phyloP scores from a whole-genome alignment of 2,797 vertebrate species.

The Arrhamphus sclerolepis region DNA sequence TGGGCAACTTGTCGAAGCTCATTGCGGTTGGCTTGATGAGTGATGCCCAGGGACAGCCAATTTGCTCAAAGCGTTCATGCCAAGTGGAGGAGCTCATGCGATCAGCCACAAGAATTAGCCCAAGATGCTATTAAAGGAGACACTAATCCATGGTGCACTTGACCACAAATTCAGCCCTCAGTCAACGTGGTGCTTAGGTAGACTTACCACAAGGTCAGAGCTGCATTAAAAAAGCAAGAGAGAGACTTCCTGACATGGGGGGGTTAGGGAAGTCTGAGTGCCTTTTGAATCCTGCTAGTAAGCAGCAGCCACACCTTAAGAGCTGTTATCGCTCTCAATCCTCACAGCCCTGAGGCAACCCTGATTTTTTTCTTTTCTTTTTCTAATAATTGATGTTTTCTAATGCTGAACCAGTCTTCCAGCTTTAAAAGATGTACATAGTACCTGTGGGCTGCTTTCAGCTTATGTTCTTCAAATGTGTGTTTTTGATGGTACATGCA shows the following conservation, averaged over 20 bases:
- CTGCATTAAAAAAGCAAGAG: constrained; percentile 36
- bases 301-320: constrained; percentile 28
- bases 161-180: constrained; percentile 66
- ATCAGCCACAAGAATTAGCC: constrained; percentile 70
- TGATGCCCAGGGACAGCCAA: constrained; percentile 53
- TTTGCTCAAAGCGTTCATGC: constrained; percentile 58
- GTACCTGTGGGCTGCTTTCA: constrained; percentile 17
- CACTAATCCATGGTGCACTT: constrained; percentile 73
- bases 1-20: constrained; percentile 32
- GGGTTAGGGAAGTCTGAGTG: constrained; percentile 20
- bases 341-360: constrained; percentile 36
- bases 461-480: constrained; percentile 36
- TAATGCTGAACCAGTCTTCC: constrained; percentile 16
- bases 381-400: constrained; percentile 36
- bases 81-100: constrained; percentile 55
- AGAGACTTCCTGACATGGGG: constrained; percentile 35
- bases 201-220: constrained; percentile 66
- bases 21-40: constrained; percentile 43
- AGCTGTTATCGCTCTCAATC: constrained; percentile 26
- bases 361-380: background rate
- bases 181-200: constrained; percentile 53
- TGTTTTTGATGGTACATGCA: constrained; percentile 49
- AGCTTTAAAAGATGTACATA: constrained; percentile 15
- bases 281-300: constrained; percentile 19
- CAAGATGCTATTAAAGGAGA: constrained; percentile 72